A percentile compares a stretch with the other conserved stretches of the same genome.
Conservation (phyloP, 2,113 vertebrate species). For the Stegostoma tigrinum region DNA sequence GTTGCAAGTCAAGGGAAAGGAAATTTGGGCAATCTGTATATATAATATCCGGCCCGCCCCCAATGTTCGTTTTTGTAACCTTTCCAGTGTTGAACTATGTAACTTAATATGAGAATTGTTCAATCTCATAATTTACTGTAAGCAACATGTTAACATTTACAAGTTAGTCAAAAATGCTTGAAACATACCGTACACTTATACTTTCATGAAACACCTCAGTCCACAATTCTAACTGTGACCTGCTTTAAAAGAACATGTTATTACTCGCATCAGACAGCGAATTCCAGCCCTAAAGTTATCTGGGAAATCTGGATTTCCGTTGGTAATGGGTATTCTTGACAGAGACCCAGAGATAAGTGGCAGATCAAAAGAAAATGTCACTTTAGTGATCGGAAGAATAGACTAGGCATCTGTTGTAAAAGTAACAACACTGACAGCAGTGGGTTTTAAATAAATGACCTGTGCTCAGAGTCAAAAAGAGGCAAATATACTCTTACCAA, state of each 20-base stretch:
- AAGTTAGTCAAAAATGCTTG: not conserved
- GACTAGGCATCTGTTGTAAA: not conserved
- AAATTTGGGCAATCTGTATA: not conserved
- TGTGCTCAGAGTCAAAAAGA: not conserved
- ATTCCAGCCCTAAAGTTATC: not conserved
- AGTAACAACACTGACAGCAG: not conserved
- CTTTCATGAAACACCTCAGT: not conserved
- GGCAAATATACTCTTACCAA: not conserved
- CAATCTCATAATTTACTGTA: not conserved
- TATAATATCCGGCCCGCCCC: not conserved
- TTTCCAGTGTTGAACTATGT: not conserved
- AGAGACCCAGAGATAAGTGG: not conserved
- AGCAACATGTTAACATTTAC: not conserved
- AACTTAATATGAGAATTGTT: not conserved
- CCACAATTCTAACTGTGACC: not conserved
- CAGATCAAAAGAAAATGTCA: slow-evolving; percentile 1
- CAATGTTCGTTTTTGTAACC: not conserved
- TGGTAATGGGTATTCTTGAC: not conserved
- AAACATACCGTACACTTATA: not conserved
- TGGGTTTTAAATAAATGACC: not conserved
- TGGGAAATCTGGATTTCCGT: not conserved
- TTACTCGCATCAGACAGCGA: not conserved
- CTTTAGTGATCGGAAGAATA: not conserved
- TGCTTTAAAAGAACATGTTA: not conserved
- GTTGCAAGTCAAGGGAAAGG: not conserved